Percentiles rank a stretch among this genome's conserved stretches.
phyloP scores from a whole-genome alignment of 2,113 vertebrate genomes.

The Nibea coibor region DNA sequence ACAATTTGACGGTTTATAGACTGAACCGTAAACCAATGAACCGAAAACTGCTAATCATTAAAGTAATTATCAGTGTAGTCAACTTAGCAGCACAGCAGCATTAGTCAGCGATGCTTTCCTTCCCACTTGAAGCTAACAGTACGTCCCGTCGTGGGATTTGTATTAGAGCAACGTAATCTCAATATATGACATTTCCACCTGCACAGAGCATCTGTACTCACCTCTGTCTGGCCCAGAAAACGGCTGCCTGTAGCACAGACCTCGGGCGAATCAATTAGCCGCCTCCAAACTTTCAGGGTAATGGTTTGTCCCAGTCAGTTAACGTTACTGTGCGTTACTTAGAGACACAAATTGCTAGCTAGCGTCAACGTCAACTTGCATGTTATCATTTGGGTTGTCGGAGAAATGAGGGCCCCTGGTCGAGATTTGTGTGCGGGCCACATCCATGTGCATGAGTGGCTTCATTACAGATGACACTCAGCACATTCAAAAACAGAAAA shows the following conservation, averaged over 20 bases:
- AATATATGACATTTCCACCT: neutral
- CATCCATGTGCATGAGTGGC: fast-evolving
- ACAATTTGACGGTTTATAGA: neutral
- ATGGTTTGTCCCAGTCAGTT: neutral
- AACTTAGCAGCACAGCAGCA: neutral
- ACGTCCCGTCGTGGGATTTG: too few species aligned
- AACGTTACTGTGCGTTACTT: neutral
- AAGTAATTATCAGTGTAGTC: too few species aligned
- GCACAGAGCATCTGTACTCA: conserved; percentile 4
- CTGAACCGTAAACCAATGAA: neutral
- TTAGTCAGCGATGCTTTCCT: too few species aligned
- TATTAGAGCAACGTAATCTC: neutral
- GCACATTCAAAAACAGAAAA: neutral
- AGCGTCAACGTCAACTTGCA: neutral
- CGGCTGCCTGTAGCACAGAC: neutral
- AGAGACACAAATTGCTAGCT: neutral
- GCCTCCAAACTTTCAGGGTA: neutral
- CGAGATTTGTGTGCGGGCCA: neutral
- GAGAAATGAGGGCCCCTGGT: neutral
- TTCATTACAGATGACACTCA: too few species aligned
- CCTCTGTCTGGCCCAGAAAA: conserved; percentile 2
- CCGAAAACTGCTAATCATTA: neutral
- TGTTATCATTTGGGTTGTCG: neutral
- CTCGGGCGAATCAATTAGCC: neutral
- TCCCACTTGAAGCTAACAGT: neutral